Conservation (phyloP, 2,113 vertebrate species). For the Oncorhynchus gorbuscha region DNA sequence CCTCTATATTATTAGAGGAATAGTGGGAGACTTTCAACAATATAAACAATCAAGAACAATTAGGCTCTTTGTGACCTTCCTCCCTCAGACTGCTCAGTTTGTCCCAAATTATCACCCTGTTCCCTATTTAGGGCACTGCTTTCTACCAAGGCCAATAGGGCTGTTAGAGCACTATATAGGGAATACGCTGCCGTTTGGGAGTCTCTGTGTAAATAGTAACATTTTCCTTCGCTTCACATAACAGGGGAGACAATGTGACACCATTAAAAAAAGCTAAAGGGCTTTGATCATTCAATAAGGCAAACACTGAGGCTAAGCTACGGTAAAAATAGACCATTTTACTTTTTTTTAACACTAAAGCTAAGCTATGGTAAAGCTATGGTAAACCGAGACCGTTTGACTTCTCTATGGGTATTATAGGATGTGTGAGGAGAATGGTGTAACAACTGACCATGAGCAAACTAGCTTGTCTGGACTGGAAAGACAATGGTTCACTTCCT, state of each 20-base stretch:
- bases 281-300: conserved; percentile 27
- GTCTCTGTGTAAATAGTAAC: conserved; percentile 38
- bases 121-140: no score
- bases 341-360: no score
- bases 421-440: no score
- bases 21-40: conserved; percentile 49
- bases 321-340: no score
- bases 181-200: no score
- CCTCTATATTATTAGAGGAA: conserved; percentile 50
- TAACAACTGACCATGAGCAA: no score
- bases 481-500: no score
- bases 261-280: conserved; percentile 19
- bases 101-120: no score
- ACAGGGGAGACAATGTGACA: conserved; percentile 25
- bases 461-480: no score
- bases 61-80: conserved; percentile 42
- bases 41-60: conserved; percentile 70
- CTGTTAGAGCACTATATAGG: no score
- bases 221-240: conserved; percentile 12
- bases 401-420: not conserved
- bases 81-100: conserved; percentile 8
- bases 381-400: conserved; percentile 9
- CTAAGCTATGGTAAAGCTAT: no score
- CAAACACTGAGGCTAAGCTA: conserved; percentile 29
- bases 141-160: no score